These are phyloP conservation scores for Bostrychus sinensis DNA, from an alignment of 2,113 vertebrate genomes.

Conservation along the genomic window DNA sequence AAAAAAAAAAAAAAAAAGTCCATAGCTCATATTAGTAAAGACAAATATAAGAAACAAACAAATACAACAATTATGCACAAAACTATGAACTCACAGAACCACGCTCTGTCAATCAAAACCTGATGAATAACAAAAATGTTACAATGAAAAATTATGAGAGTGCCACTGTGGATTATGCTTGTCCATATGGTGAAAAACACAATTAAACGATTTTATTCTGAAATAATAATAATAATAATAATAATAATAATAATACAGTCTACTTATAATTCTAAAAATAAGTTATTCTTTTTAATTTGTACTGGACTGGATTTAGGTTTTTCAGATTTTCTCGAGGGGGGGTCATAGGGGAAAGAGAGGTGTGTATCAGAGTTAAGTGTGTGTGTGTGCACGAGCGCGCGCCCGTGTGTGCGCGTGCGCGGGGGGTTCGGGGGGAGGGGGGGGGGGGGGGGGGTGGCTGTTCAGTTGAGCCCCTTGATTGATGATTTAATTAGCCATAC, in stretches of 20 bases:
- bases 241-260: background rate
- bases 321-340: background rate
- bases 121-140: too few species aligned
- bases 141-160: too few species aligned
- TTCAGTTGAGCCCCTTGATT: conserved; percentile 90
- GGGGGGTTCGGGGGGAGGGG: background rate
- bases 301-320: background rate
- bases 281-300: background rate
- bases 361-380: background rate
- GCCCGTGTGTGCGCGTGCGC: background rate
- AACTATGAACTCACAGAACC: too few species aligned
- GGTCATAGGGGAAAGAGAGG: background rate
- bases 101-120: too few species aligned
- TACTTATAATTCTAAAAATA: too few species aligned
- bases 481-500: conserved; percentile 99
- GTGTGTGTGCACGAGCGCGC: background rate
- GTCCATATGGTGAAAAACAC: too few species aligned
- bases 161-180: too few species aligned
- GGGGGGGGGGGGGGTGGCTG: conserved; percentile 73
- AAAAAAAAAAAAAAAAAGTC: too few species aligned
- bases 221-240: background rate
- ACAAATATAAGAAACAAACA: too few species aligned
- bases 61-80: too few species aligned
- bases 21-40: too few species aligned
- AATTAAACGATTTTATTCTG: too few species aligned